Conservation (phyloP, 2,888 invertebrate species). For the Eupithecia exiguata region DNA sequence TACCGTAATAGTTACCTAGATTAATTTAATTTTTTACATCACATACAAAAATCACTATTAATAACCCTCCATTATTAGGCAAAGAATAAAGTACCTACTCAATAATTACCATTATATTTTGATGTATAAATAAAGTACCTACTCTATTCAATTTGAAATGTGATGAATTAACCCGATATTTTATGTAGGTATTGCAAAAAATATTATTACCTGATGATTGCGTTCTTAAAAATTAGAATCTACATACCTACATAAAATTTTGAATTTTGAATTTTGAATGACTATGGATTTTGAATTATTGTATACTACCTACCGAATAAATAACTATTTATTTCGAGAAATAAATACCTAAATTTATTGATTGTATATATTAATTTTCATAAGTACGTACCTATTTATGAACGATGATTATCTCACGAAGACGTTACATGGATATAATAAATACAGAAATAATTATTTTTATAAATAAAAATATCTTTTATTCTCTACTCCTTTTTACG, state of each 20-base stretch:
- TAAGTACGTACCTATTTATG: not conserved
- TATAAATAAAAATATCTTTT: too few species aligned
- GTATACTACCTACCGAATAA: not conserved
- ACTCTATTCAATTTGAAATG: too few species aligned
- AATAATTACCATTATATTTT: too few species aligned
- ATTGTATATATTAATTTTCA: not conserved
- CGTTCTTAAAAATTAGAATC: not conserved
- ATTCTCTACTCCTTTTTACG: too few species aligned
- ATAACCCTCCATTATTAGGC: not conserved
- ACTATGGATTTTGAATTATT: not conserved
- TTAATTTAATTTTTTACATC: not conserved
- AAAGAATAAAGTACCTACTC: too few species aligned
- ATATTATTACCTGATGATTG: not conserved
- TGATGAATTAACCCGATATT: too few species aligned
- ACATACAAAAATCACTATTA: not conserved
- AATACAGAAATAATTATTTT: not conserved
- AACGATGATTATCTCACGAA: not conserved
- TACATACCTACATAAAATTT: not conserved
- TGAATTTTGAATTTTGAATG: not conserved
- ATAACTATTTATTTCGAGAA: not conserved
- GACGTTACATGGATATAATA: not conserved
- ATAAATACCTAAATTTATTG: not conserved
- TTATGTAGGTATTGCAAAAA: not conserved
- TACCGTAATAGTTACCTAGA: too few species aligned
- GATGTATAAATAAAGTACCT: too few species aligned